Evolutionary conservation across 1,140 invertebrate genomes (phyloP).

Genomic region (Whitmania pigra): DNA sequence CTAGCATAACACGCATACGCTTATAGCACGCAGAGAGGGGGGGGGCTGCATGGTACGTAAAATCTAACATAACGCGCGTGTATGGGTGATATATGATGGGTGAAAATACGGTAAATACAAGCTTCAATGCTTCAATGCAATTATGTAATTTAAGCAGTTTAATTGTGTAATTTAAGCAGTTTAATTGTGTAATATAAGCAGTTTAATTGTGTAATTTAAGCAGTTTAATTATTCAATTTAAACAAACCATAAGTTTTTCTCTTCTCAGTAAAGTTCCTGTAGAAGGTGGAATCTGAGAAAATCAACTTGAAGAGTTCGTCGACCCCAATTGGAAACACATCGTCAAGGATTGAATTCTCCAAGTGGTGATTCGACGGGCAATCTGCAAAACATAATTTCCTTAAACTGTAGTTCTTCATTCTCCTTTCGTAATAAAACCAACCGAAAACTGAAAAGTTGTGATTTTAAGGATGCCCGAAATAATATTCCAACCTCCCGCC

Average conservation of each 20-base stretch:
- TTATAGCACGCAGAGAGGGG: no score
- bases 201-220: not conserved
- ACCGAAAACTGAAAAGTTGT: no score
- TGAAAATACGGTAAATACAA: no score
- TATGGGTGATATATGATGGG: no score
- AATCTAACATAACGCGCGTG: no score
- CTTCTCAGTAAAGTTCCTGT: conserved; percentile 62
- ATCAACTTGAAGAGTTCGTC: conserved; percentile 79
- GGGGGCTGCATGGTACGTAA: no score
- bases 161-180: not conserved
- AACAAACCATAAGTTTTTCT: conserved; percentile 63
- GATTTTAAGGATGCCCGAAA: no score
- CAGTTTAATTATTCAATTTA: not conserved
- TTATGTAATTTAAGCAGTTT: not conserved
- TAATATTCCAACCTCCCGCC: no score
- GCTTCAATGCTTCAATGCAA: not conserved
- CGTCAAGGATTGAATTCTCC: conserved; percentile 58
- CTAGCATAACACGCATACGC: no score
- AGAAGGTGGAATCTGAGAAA: conserved; percentile 82
- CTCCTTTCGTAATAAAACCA: no score
- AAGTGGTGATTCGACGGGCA: conserved; percentile 49
- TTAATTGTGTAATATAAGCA: not conserved
- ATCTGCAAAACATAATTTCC: not conserved
- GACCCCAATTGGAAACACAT: conserved; percentile 58
- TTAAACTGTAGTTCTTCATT: no score